Evolutionary conservation across 2,888 invertebrate genomes (phyloP), one percentile per base, ranked within the genome.

Genomic region (Melieria picta): DNA sequence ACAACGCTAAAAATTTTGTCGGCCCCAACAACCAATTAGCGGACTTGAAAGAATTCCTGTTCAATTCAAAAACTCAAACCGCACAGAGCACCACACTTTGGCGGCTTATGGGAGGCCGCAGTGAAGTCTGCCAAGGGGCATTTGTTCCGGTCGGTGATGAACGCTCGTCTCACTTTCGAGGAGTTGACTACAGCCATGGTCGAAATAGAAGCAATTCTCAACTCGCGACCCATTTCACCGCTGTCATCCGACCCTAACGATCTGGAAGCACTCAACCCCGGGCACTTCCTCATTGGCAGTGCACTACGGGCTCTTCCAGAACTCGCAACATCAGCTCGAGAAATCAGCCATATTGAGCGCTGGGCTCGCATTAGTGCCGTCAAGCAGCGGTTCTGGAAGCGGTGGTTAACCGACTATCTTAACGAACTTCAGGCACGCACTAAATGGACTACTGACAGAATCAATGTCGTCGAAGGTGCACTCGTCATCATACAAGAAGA

Each of bases 1-100:
- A 73, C 55, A 74, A 67, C 43, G 74, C 66, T 1, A 72, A 65
- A 10, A 72, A 74, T 65, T 61, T 71, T 72, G 62, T 72, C 9
- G 73, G 65, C 16, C 42, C 63, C 7, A 63, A 11, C 30, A 63
- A 42, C 47, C 47, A 47, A n/a, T 48, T 63, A 48, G 30, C 47
- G 7, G 63, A 63, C 5, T 48, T 63, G 13, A 47, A 63, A 30
- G 7, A 11, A 47, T 48, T 48, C 16, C 9, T 63, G 42, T 63
- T 63, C 63, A n/a, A 30, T 50, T 7, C 50, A 7, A 10, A 7
- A 50, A 50, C 7, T 11, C 7, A 10, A 10, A 11, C 50, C 11
- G 7, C 65, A 56, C 55, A 55, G 56, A 45, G 56, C 56, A 4
- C 55, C 56, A 5, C 55, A 56, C 46, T 16, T 16, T 16, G 16